Evolutionary conservation across 2,113 vertebrate genomes (phyloP).

Genomic region (Scophthalmus maximus): DNA sequence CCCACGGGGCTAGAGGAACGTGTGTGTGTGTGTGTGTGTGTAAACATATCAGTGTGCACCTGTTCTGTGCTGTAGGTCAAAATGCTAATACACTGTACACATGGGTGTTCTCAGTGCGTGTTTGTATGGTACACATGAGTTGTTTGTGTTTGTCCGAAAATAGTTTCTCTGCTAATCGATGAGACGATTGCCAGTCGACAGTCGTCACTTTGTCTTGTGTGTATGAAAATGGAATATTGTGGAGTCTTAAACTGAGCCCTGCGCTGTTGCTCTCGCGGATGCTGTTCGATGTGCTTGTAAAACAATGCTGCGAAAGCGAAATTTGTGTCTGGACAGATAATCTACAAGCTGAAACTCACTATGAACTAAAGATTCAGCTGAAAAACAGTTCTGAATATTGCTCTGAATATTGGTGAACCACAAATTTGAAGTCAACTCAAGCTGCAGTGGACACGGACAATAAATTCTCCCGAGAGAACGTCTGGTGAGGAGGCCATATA

Average conservation of each 20-base stretch:
- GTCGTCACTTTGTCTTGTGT: too few species aligned
- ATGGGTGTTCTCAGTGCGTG: background rate
- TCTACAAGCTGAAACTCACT: too few species aligned
- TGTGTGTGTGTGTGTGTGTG: background rate
- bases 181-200: too few species aligned
- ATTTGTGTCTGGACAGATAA: too few species aligned
- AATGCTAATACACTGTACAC: background rate
- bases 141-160: background rate
- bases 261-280: too few species aligned
- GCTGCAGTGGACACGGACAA: background rate
- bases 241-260: too few species aligned
- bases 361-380: too few species aligned
- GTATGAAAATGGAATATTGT: too few species aligned
- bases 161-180: background rate
- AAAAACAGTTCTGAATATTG: too few species aligned
- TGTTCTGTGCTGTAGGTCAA: background rate
- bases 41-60: background rate
- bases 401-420: background rate
- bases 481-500: slow-evolving; percentile 16
- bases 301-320: too few species aligned
- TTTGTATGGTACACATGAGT: background rate
- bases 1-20: background rate
- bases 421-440: background rate
- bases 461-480: background rate
- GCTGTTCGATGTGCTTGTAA: too few species aligned